These are phyloP conservation scores for Rhagonycha lutea DNA, from an alignment of 2,888 invertebrate species.

Conservation along the genomic window DNA sequence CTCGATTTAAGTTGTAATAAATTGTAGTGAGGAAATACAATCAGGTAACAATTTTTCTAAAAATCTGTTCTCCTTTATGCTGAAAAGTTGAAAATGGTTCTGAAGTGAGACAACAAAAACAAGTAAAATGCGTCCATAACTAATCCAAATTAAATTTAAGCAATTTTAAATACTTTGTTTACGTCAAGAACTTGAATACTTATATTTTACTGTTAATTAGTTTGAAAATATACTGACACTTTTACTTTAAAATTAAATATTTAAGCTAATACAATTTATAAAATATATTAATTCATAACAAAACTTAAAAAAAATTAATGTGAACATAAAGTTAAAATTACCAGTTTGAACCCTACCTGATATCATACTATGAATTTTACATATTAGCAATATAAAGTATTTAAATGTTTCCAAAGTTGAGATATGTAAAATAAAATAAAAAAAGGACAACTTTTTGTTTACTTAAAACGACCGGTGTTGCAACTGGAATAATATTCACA, in stretches of 20 bases:
- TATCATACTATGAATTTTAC: background rate
- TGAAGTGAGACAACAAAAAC: background rate
- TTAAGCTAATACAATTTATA: no score
- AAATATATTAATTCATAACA: background rate
- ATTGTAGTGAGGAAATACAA: background rate
- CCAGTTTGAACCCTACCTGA: background rate
- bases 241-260: background rate
- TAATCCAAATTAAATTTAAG: background rate
- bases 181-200: background rate
- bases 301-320: background rate
- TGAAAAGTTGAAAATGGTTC: background rate
- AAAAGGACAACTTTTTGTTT: slow-evolving; percentile 33
- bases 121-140: background rate
- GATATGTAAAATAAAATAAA: background rate
- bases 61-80: background rate
- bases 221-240: background rate
- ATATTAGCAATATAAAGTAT: background rate
- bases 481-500: slow-evolving; percentile 42
- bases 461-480: slow-evolving; percentile 35
- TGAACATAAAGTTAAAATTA: background rate
- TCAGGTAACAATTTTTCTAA: background rate
- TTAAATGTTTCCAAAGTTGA: background rate
- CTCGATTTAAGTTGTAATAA: background rate
- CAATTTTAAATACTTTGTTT: background rate
- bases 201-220: background rate